These are phyloP conservation scores for Holocentrus rufus DNA, from an alignment of 2,797 vertebrate species.

Conservation along the genomic window DNA sequence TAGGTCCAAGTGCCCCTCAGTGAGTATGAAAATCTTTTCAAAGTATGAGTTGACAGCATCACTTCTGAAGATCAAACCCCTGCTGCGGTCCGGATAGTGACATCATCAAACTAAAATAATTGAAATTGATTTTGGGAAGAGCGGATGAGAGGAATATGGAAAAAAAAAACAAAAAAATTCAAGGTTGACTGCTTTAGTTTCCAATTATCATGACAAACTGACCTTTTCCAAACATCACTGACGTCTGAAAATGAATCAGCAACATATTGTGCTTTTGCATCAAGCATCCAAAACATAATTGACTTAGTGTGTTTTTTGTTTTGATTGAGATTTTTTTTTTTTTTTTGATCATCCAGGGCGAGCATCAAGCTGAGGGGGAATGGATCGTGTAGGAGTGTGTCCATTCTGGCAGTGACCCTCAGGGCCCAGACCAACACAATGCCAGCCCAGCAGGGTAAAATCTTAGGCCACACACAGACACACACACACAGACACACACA, in stretches of 20 bases:
- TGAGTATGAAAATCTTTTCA: slow-evolving; percentile 54
- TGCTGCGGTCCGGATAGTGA: slow-evolving; percentile 70
- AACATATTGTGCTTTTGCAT: slow-evolving; percentile 61
- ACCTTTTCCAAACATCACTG: slow-evolving; percentile 68
- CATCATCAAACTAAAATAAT: slow-evolving; percentile 65
- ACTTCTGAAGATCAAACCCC: slow-evolving; percentile 64
- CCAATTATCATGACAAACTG: slow-evolving; percentile 62
- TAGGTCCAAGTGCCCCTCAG: slow-evolving; percentile 55
- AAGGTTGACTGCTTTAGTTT: slow-evolving; percentile 68
- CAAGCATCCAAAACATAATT: slow-evolving; percentile 63
- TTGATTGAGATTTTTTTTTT: slow-evolving; percentile 50
- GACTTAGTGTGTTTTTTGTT: slow-evolving; percentile 62
- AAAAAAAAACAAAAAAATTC: slow-evolving; percentile 39
- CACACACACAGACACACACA: slow-evolving; percentile 9
- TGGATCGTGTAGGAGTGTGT: slow-evolving; percentile 47
- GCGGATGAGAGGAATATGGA: slow-evolving; percentile 48
- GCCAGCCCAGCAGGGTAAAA: slow-evolving; percentile 48
- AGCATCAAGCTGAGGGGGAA: slow-evolving; percentile 57
- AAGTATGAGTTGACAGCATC: slow-evolving; percentile 60
- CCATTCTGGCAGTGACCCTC: slow-evolving; percentile 35
- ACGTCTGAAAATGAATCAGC: slow-evolving; percentile 69
- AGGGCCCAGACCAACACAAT: slow-evolving; percentile 40
- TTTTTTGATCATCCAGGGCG: slow-evolving; percentile 67
- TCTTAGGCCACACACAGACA: not conserved
- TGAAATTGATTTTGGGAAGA: slow-evolving; percentile 68